A percentile compares a stretch with the other conserved stretches of the same genome.
Conservation (phyloP, 2,888 invertebrate genomes). For the Rapana venosa region DNA sequence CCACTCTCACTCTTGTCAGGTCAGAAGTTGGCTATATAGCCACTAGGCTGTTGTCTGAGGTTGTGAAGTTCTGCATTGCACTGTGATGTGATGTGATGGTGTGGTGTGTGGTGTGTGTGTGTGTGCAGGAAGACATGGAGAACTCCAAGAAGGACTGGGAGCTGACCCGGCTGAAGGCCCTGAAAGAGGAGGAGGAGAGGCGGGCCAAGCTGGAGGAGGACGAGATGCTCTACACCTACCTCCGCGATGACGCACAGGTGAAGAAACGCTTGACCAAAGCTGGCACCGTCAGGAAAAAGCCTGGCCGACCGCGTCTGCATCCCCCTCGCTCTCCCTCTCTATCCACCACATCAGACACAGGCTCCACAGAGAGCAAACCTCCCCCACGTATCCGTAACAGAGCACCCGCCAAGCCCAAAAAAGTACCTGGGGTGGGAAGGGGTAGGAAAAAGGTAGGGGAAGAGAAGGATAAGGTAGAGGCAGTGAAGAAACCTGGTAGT, state of each 20-base stretch:
- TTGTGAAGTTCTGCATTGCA: too few relatives aligned
- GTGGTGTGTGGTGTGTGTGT: not conserved
- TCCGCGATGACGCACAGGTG: constrained; percentile 91
- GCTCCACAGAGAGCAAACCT: not conserved
- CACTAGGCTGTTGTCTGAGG: too few relatives aligned
- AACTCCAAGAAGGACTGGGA: constrained; percentile 89
- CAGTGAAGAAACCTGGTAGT: not conserved
- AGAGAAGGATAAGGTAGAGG: not conserved
- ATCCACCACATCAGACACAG: not conserved
- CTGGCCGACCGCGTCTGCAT: constrained; percentile 23
- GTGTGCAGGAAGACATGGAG: constrained; percentile 83
- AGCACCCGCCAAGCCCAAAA: not conserved
- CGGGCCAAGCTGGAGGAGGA: constrained; percentile 78
- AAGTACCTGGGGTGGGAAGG: not conserved
- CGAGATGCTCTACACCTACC: constrained; percentile 86
- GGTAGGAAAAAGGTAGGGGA: constrained; percentile 10
- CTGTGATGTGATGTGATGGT: too few relatives aligned
- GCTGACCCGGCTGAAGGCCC: constrained; percentile 83
- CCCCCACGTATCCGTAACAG: not conserved
- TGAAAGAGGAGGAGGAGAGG: constrained; percentile 80
- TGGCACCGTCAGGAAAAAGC: constrained; percentile 23
- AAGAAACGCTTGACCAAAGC: constrained; percentile 73
- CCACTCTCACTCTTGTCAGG: too few relatives aligned
- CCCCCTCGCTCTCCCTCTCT: constrained; percentile 13
- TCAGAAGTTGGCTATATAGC: too few relatives aligned